phyloP scores from a whole-genome alignment of 2,113 vertebrate genomes.

The Probosciger aterrimus region DNA sequence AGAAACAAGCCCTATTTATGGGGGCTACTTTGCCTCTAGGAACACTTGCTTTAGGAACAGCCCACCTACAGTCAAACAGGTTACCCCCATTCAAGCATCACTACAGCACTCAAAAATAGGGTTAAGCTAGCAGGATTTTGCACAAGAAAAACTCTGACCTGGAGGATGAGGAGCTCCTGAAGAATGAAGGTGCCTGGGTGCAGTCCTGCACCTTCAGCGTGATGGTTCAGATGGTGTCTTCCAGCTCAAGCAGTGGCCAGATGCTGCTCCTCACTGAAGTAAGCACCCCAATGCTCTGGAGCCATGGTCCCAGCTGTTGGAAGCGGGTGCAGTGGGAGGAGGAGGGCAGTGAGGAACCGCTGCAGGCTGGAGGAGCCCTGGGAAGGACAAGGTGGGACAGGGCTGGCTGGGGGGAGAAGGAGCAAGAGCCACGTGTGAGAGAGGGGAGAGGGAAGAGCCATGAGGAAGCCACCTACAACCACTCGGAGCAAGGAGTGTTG shows the following conservation, averaged over 20 bases:
- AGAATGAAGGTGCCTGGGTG: neutral
- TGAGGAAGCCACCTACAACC: neutral
- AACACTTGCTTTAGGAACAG: neutral
- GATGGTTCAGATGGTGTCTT: neutral
- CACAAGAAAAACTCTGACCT: neutral
- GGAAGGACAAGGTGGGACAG: neutral
- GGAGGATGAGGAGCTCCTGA: neutral
- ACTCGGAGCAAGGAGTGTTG: neutral
- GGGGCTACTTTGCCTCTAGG: neutral
- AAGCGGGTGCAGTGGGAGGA: neutral
- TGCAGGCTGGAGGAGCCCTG: neutral
- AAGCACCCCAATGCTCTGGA: fast-evolving
- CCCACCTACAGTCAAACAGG: fast-evolving
- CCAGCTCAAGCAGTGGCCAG: neutral
- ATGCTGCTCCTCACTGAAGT: too few species aligned
- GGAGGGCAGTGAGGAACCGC: neutral
- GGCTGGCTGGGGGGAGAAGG: neutral
- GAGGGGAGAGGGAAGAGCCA: neutral
- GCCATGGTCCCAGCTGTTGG: neutral
- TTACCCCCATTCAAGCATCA: neutral
- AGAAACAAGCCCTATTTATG: too few species aligned
- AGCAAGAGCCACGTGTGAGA: neutral
- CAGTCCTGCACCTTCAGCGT: neutral
- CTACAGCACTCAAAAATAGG: neutral
- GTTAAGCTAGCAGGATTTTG: neutral